Evolutionary conservation across 2,888 invertebrate genomes (phyloP).

Genomic region (Chrysina gloriosa): DNA sequence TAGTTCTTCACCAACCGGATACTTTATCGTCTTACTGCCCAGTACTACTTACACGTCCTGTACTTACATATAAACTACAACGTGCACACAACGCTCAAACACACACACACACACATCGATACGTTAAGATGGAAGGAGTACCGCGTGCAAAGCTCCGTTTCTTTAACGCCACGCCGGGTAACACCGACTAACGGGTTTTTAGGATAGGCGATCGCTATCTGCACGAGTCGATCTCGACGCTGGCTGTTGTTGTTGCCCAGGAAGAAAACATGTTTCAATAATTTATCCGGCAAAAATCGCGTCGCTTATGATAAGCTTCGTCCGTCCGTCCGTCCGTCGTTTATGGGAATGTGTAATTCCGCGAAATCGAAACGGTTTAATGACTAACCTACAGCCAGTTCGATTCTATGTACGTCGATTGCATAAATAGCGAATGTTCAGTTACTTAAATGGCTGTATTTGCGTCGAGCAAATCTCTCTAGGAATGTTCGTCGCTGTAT

Average conservation of each 20-base stretch:
- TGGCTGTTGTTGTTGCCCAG: not conserved
- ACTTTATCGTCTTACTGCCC: too few relatives aligned
- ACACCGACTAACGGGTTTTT: not conserved
- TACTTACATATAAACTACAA: too few relatives aligned
- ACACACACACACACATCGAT: too few relatives aligned
- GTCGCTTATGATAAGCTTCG: not conserved
- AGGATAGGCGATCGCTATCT: conserved; percentile 1
- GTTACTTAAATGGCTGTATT: too few relatives aligned
- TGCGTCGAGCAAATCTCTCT: too few relatives aligned
- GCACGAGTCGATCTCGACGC: not conserved
- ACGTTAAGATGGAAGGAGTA: not conserved
- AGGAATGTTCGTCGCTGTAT: too few relatives aligned
- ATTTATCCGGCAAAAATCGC: not conserved
- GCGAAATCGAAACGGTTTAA: not conserved
- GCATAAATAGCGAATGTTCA: too few relatives aligned
- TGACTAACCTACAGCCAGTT: not conserved
- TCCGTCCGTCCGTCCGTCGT: not conserved
- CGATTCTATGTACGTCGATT: not conserved
- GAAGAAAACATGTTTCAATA: not conserved
- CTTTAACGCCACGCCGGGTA: too few relatives aligned
- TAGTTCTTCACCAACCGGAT: too few relatives aligned
- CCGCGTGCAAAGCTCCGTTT: not conserved
- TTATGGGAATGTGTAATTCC: not conserved
- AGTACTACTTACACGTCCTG: too few relatives aligned
- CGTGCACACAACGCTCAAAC: too few relatives aligned